Percentiles rank a stretch among this genome's conserved stretches.
phyloP scores from a whole-genome alignment of 2,888 invertebrate species.

The Charanyca ferruginea region DNA sequence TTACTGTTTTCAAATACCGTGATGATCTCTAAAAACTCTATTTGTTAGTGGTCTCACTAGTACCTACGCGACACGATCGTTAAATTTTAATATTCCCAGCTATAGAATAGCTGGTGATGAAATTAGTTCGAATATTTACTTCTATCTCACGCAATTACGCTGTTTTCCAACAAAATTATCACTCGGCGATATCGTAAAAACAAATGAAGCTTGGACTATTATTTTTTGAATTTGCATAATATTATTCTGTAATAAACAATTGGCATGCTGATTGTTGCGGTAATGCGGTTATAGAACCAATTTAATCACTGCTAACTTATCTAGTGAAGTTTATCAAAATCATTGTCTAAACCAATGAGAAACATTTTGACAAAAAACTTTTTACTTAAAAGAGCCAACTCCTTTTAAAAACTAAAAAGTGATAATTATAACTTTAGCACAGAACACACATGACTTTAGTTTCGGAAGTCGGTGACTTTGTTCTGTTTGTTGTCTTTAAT shows the following conservation, averaged over 20 bases:
- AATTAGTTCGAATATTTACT: slow-evolving; percentile 31
- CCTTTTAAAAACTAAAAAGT: too few species aligned
- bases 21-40: slow-evolving; percentile 28
- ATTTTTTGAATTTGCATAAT: neutral
- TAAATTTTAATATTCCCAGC: slow-evolving; percentile 20
- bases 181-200: neutral
- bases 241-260: neutral
- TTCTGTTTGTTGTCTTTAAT: too few species aligned
- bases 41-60: slow-evolving; percentile 27
- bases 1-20: slow-evolving; percentile 4
- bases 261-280: too few species aligned
- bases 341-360: too few species aligned
- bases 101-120: slow-evolving; percentile 4
- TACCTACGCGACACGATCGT: slow-evolving; percentile 9
- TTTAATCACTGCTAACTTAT: too few species aligned
- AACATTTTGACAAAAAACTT: too few species aligned
- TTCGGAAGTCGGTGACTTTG: too few species aligned
- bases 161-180: slow-evolving; percentile 5
- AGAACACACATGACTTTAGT: too few species aligned
- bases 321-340: too few species aligned
- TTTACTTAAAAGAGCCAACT: too few species aligned
- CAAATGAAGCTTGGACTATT: neutral
- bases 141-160: slow-evolving; percentile 10
- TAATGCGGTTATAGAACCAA: too few species aligned
- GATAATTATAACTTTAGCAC: too few species aligned